Evolutionary conservation across 2,797 vertebrate species (phyloP), one percentile per base, ranked within the genome.

Genomic region (Phoebastria nigripes): DNA sequence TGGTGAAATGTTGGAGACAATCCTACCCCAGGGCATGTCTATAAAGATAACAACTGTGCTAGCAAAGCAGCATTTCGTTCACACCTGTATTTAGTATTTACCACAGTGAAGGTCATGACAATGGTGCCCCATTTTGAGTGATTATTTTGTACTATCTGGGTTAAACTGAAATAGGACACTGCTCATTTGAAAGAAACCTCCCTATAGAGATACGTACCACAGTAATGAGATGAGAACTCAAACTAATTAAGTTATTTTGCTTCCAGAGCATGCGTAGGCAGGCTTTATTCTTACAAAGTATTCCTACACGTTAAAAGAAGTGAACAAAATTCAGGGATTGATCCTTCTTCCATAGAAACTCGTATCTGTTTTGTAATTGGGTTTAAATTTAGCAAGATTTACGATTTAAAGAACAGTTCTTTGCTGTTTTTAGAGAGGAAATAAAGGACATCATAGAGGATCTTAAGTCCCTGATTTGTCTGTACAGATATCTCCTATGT

Each of bases 81-180:
- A 51, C 73, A 93, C 85, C 72, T 94, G 29, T 33, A 9, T 69
- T 92, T 71, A 62, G 89, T 63, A 15, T 76, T 94, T 94, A 52
- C 55, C 83, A 56, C 67, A 42, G 26, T 5, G 62, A 83, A 94
- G 69, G 82, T 90, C 85, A 55, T 7, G 67, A 42, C 46, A 88
- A 8, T 0, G 1, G 35, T 91, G 94, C 54, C 28, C 73, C 18
- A 22, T 91, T 96, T 93, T 72, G 58, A 88, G 58, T 46, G 82
- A 90, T 93, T 95, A 59, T 88, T 94, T 91, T 96, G 84, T 78
- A 12, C 82, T 92, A 54, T 94, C 85, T 94, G 76, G 76, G 95
- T 94, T 96, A 94, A 74, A 76, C 66, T 41, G 63, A 96, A 94
- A 62, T 90, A 94, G 87, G 80, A 79, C 14, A 0, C 41, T 51